Conservation (phyloP, 2,113 vertebrate genomes). For the Bagarius yarrelli region DNA sequence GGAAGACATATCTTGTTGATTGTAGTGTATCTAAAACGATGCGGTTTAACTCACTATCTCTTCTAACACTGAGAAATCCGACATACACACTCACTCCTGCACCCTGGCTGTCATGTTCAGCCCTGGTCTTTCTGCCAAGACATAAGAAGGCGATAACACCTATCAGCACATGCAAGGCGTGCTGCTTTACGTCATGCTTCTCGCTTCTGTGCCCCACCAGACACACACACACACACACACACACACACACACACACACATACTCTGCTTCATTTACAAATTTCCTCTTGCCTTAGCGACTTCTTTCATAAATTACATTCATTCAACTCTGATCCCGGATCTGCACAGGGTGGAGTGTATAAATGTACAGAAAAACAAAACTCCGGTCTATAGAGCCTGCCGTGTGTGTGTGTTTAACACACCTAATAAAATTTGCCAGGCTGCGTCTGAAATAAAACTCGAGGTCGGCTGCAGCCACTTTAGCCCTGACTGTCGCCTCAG, state of each 20-base stretch:
- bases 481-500: conserved; percentile 45
- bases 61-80: conserved; percentile 21
- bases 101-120: conserved; percentile 17
- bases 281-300: not conserved
- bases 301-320: not conserved
- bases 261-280: not conserved
- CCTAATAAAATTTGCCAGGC: conserved; percentile 38
- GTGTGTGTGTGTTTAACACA: conserved; percentile 40
- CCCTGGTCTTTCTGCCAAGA: conserved; percentile 26
- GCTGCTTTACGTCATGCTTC: conserved; percentile 23
- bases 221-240: not conserved
- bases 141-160: conserved; percentile 46
- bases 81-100: not conserved
- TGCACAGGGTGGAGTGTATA: not conserved
- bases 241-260: not conserved
- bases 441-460: conserved; percentile 45
- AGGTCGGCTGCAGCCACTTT: conserved; percentile 46
- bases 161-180: conserved; percentile 44
- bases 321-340: not conserved
- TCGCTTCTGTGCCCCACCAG: not conserved
- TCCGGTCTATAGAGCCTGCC: not conserved
- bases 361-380: not conserved
- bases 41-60: conserved; percentile 35
- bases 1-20: not conserved
- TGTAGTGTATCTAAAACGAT: conserved; percentile 18